phyloP scores from a whole-genome alignment of 2,113 vertebrate species.

The Pagrus major region DNA sequence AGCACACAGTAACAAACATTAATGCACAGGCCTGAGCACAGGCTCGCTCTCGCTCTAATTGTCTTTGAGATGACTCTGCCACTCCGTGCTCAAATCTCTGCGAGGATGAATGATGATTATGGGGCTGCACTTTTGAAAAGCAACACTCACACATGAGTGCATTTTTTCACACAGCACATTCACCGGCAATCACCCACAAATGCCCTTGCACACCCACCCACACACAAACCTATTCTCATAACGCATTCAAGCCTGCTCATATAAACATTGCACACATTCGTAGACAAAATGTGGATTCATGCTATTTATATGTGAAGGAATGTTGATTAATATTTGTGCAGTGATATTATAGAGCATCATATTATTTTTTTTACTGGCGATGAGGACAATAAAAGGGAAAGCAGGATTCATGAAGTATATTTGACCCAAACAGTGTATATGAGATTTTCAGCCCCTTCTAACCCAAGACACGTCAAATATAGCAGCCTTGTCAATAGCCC shows the following conservation, averaged over 20 bases:
- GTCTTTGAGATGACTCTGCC: conserved; percentile 67
- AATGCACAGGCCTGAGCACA: conserved; percentile 37
- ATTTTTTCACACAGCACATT: conserved; percentile 46
- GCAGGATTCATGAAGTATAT: no score
- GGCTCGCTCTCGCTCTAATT: conserved; percentile 51
- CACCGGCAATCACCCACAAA: conserved; percentile 37
- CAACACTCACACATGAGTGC: conserved; percentile 48
- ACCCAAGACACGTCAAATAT: no score
- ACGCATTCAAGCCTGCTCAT: conserved; percentile 4
- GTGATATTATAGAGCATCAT: neutral
- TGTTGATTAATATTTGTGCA: conserved; percentile 19
- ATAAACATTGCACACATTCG: conserved; percentile 19
- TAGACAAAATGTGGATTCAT: conserved; percentile 8
- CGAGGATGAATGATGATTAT: conserved; percentile 61
- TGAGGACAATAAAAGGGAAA: neutral
- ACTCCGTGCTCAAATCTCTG: conserved; percentile 55
- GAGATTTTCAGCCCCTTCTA: no score
- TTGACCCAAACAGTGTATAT: no score
- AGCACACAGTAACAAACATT: conserved; percentile 38
- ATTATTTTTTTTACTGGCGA: neutral
- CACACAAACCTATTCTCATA: conserved; percentile 21
- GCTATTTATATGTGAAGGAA: conserved; percentile 1
- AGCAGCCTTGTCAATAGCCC: no score
- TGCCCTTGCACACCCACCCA: conserved; percentile 32
- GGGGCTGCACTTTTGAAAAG: conserved; percentile 44